Conservation (phyloP, 2,888 invertebrate species). For the Drosophila mulleri region DNA sequence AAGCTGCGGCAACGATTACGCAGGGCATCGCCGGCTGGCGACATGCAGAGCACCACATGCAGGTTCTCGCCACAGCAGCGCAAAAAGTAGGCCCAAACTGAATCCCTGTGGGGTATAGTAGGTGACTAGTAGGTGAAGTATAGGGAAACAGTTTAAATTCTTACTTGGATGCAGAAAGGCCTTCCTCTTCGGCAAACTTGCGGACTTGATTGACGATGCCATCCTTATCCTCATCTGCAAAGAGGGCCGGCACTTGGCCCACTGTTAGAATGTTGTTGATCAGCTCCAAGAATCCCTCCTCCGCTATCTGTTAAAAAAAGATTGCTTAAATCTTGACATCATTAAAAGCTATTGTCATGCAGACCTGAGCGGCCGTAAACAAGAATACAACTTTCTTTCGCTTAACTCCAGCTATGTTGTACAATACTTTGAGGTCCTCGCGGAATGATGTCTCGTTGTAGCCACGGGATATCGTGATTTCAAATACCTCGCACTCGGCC, state of each 20-base stretch:
- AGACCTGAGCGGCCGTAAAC: constrained; percentile 92
- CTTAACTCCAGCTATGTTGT: constrained; percentile 91
- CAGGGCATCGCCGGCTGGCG: constrained; percentile 92
- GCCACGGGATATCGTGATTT: constrained; percentile 93
- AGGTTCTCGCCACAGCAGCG: constrained; percentile 92
- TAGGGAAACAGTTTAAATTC: constrained; percentile 30
- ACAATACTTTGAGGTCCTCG: constrained; percentile 94
- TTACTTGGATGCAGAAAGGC: constrained; percentile 90
- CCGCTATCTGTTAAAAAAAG: constrained; percentile 86
- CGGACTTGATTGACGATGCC: constrained; percentile 90
- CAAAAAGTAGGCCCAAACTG: constrained; percentile 94
- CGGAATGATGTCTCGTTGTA: constrained; percentile 93
- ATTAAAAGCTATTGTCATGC: constrained; percentile 27
- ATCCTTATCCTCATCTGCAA: constrained; percentile 95
- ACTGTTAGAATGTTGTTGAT: constrained; percentile 96
- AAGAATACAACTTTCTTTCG: constrained; percentile 92
- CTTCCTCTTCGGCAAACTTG: constrained; percentile 89
- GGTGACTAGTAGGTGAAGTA: neutral
- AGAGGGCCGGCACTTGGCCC: constrained; percentile 94
- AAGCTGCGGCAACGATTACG: constrained; percentile 95
- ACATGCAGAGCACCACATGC: constrained; percentile 96
- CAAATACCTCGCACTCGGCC: constrained; percentile 93
- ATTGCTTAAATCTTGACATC: neutral
- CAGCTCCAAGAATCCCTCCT: constrained; percentile 94
- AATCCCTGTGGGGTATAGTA: constrained; percentile 87